Evolutionary conservation across 2,888 invertebrate genomes (phyloP), one percentile per base, ranked within the genome.

Genomic region (Diloba caeruleocephala): DNA sequence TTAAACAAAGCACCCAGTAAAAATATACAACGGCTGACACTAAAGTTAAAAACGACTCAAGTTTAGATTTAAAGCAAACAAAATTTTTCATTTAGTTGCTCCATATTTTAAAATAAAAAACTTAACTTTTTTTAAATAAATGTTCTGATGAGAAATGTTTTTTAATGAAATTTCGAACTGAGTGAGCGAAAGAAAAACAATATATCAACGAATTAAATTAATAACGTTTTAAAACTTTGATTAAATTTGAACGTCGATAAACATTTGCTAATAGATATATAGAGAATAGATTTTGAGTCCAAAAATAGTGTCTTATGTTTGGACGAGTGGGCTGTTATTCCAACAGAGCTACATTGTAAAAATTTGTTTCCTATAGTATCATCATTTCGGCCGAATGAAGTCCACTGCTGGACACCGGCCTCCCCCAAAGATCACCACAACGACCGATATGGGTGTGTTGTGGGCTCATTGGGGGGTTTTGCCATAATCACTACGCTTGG

Each of bases 1-100:
- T 50, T 45, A 26, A 39, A 56, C 26, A 43, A 31, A 46, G 14
- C 26, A 23, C 10, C 9, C 12, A 39, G 29, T 48, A 6, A 32
- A 53, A 36, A 44, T 9, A 41, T 19, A 31, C 33, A 53, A 37
- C 59, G 64, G 48, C 53, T 63, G 59, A 49, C 41, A 41, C 52
- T 14, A 51, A 55, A 45, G 31, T 51, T 52, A 19, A 49, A 31
- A 63, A 44, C 28, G 28, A 23, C 41, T 31, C 44, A 52, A 58
- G 52, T 63, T 63, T 39, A 32, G 31, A 51, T 61, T 63, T 29
- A 58, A 53, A 43, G 12, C 39, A 42, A 52, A 52, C 58, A 39
- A 14, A 37, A 31, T 41, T 32, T 9, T 32, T 36, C 23, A 63
- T 52, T 41, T 48, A 29, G 31, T 21, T 43, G 10, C 21, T 33